Conservation (phyloP, 2,113 vertebrate genomes). For the Tupaia chinensis region DNA sequence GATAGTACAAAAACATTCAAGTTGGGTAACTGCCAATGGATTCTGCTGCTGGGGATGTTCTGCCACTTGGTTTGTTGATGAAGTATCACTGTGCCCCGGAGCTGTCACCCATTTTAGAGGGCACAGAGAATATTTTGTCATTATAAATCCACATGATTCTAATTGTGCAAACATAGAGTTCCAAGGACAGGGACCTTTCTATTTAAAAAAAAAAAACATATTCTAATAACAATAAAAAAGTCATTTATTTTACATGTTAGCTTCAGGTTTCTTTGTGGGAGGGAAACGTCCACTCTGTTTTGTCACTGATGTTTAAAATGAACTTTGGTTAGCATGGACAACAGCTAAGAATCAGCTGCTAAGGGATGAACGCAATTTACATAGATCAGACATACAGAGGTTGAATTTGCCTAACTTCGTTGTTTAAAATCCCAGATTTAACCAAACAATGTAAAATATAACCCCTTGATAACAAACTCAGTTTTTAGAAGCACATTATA, state of each 20-base stretch:
- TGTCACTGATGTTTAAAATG: neutral
- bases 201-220: neutral
- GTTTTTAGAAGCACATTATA: neutral
- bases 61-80: neutral
- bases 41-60: conserved; percentile 16
- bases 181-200: neutral
- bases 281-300: neutral
- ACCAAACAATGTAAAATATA: neutral
- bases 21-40: conserved; percentile 2
- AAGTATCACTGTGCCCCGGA: neutral
- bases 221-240: neutral
- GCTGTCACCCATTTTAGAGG: neutral
- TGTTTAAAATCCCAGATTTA: neutral
- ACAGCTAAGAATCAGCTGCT: neutral
- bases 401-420: neutral
- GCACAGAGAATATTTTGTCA: conserved; percentile 26
- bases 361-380: neutral
- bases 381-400: neutral
- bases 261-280: neutral
- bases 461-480: neutral
- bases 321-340: neutral
- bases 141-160: neutral
- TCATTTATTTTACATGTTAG: neutral
- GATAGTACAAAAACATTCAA: conserved; percentile 47
- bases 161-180: neutral